Base-by-base conservation (phyloP, 30 jellyfish, hydroid and myxozoan genomes). In the Rhopilema esculentum region DNA sequence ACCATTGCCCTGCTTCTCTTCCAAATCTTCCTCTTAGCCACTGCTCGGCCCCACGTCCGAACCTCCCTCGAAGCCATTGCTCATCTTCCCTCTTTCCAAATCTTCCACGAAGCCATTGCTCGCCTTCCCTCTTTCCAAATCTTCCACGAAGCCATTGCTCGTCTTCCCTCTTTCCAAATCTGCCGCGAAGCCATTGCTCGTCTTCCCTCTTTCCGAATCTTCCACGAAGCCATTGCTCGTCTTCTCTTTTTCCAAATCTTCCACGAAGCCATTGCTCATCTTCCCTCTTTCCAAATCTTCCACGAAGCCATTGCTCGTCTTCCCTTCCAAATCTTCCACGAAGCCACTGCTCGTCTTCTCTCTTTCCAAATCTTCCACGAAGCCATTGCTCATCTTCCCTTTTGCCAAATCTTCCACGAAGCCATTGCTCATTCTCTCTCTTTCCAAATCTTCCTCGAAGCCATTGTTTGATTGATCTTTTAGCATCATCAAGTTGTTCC, bases 91-190 rank as follows among this genome's bases (percentile, higher is more conserved):
- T 97, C 77, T 96, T 80, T 32, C 98, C 97, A 69, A 92, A 92
- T 27, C 98, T 79, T 63, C 98, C 98, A 26, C 95, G 50, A 0
- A 92, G 72, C 96, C 96, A 92, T 33, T 92, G 98, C 85, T 79
- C 83, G 16, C 63, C 96, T 25, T 82, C 90, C 80, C 86, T 94
- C 18, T 83, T 68, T 48, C 98, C 98, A 82, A 92, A 92, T 7
- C 98, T 82, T 9, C 98, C 98, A 23, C 95, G 66, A 80, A 92
- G 50, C 95, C 95, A 92, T 79, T 92, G 98, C 66, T 75, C 94
- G 66, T 19, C 28, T 2, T 67, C 96, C 40, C 84, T 96, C 65
- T 84, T 66, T 23, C 98, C 98, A 80, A 91, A 91, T 2, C 97
- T 87, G 22, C 97, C 97, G 16, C 89, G 69, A 75, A 91, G 61